Base-by-base conservation (phyloP, 2,797 vertebrate genomes). In the Chelon labrosus region DNA sequence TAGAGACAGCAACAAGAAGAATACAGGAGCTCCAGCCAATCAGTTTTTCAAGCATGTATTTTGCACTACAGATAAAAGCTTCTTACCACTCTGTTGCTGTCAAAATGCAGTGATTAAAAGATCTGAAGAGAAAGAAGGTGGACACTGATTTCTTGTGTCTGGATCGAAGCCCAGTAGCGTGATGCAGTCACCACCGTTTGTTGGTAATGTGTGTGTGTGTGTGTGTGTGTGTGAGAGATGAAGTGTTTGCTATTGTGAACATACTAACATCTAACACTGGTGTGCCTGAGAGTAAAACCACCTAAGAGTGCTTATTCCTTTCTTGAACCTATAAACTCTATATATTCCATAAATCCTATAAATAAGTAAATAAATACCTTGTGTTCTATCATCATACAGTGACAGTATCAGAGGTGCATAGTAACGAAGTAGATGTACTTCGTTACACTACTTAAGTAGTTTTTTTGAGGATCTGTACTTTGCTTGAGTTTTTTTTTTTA, bases 141-240 rank as follows among this genome's bases (percentile, higher is more conserved):
- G 83, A 74, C 74, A 83, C 72, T 70, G 80, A 88, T 85, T 88
- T 73, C 49, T 65, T 55, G 59, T 56, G 67, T 60, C 38, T 54
- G 57, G 68, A 67, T 65, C 9, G 2, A 38, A 64, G 62, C 55
- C 22, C 55, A 39, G 69, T 46, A 42, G 49, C 58, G 68, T 79
- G 57, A 84, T 55, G 59, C 42, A 53, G 47, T 58, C 46, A 10
- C 51, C 46, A 27, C 51, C 59, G 50, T 10, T 69, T 44, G 5
- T 7, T 13, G 12, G 14, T 6, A 5, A 7, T 10, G 16, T 17
- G 42, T 67, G 70, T 56, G 6, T 44, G 39, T 73, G 41, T 44
- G n/a, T 44, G 39, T 73, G 46, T 50, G n/a, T 56, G 49, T 19
- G 42, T 39, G 60, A 49, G 19, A 64, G 55, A 5, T 59, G 35